Evolutionary conservation across 1,140 invertebrate species (phyloP).

Genomic region (Drosophila insularis): DNA sequence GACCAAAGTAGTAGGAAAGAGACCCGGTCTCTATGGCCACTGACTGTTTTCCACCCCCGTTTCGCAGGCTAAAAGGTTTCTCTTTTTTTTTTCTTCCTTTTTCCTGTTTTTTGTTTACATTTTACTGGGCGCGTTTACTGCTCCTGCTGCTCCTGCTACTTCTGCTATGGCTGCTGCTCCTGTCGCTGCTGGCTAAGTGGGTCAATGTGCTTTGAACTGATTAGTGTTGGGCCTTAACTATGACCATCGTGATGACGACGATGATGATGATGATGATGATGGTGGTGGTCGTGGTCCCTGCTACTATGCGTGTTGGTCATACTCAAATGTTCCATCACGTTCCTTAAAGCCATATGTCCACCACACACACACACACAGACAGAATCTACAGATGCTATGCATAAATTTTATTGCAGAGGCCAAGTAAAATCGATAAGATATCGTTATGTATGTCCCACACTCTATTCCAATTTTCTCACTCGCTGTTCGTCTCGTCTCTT

Average conservation of each 20-base stretch:
- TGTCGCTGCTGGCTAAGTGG: conserved; percentile 45
- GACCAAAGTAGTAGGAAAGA: neutral
- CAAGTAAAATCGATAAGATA: conserved; percentile 65
- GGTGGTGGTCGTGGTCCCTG: neutral
- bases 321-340: conserved; percentile 34
- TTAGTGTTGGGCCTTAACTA: conserved; percentile 50
- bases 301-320: neutral
- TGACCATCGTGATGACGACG: conserved; percentile 1
- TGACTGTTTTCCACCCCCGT: conserved; percentile 10
- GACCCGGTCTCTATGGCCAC: neutral
- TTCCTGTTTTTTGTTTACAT: conserved; percentile 50
- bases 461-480: neutral
- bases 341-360: conserved; percentile 65
- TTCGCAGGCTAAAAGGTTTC: conserved; percentile 26
- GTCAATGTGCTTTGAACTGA: conserved; percentile 76
- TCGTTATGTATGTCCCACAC: conserved; percentile 64
- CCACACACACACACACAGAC: conserved; percentile 3
- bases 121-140: conserved; percentile 23
- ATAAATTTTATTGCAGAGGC: conserved; percentile 45
- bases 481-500: neutral
- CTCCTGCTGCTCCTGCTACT: neutral
- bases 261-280: neutral
- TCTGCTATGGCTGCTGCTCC: no score
- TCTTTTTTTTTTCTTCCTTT: conserved; percentile 30
- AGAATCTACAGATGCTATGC: conserved; percentile 30